These are phyloP conservation scores for Heliconius ethilla DNA, from an alignment of 2,888 invertebrate genomes.

Conservation along the genomic window DNA sequence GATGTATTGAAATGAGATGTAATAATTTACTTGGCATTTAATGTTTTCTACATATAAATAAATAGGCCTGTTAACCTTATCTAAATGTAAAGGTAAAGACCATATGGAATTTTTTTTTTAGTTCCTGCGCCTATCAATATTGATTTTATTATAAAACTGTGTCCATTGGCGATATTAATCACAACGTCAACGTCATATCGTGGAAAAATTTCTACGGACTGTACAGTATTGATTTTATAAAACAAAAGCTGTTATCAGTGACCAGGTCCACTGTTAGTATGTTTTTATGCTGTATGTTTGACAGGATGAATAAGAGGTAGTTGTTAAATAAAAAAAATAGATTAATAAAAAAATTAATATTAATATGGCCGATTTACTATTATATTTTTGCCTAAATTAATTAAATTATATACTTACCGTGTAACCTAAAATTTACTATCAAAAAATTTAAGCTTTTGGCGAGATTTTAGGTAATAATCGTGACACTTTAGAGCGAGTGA, in stretches of 20 bases:
- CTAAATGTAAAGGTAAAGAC: neutral
- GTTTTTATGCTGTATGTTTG: neutral
- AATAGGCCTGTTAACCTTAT: neutral
- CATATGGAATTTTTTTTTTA: neutral
- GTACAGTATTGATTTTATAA: neutral
- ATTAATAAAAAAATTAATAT: too few species aligned
- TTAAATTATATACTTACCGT: too few species aligned
- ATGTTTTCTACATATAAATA: constrained; percentile 3
- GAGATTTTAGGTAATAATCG: too few species aligned
- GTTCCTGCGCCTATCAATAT: neutral
- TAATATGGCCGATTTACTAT: too few species aligned
- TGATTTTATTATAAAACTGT: neutral
- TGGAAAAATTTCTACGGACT: neutral
- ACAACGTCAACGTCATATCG: neutral
- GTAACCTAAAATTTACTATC: too few species aligned
- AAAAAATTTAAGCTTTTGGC: too few species aligned
- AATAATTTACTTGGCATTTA: neutral
- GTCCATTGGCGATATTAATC: neutral
- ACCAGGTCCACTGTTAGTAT: neutral
- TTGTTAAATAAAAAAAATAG: too few species aligned
- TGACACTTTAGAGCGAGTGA: too few species aligned
- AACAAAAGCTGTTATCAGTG: neutral
- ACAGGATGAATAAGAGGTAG: neutral
- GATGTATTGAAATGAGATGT: neutral
- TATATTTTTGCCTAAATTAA: too few species aligned